Percentiles rank a stretch among this genome's conserved stretches.
These are phyloP conservation scores for Cancer borealis DNA, from an alignment of 2,888 invertebrate species.

Conservation along the genomic window DNA sequence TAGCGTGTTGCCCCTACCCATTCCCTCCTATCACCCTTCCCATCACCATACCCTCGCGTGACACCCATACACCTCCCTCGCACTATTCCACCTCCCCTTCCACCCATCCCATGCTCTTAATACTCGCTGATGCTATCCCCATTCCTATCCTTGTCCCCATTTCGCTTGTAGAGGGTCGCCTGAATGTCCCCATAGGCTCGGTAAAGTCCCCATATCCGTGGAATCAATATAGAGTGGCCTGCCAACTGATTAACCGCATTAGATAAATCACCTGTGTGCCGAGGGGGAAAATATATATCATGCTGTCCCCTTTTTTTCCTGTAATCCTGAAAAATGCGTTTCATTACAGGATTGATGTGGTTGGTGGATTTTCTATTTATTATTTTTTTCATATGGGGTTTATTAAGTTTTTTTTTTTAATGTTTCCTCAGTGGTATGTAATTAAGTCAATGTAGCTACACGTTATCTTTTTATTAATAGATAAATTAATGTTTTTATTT, in stretches of 20 bases:
- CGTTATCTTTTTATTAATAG: neutral
- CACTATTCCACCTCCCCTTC: neutral
- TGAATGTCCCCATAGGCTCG: neutral
- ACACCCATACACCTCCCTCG: conserved; percentile 27
- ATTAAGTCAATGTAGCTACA: neutral
- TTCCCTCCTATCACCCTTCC: neutral
- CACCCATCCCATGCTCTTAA: neutral
- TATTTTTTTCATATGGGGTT: neutral
- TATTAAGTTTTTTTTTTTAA: neutral
- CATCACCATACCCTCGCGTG: neutral
- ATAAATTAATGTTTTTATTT: neutral
- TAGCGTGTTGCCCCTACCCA: neutral
- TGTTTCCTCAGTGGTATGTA: no score
- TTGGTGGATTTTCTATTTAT: neutral
- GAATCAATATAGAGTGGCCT: neutral
- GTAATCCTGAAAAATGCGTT: neutral
- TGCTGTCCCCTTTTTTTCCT: neutral
- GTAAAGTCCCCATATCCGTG: neutral
- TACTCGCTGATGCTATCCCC: neutral
- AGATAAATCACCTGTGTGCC: neutral
- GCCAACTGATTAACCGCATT: neutral
- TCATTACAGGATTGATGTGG: neutral
- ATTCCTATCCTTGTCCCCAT: neutral
- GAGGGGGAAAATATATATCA: neutral
- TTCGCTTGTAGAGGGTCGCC: neutral